Evolutionary conservation across 2,113 vertebrate species (phyloP).

Genomic region (Triplophysa siluroides): DNA sequence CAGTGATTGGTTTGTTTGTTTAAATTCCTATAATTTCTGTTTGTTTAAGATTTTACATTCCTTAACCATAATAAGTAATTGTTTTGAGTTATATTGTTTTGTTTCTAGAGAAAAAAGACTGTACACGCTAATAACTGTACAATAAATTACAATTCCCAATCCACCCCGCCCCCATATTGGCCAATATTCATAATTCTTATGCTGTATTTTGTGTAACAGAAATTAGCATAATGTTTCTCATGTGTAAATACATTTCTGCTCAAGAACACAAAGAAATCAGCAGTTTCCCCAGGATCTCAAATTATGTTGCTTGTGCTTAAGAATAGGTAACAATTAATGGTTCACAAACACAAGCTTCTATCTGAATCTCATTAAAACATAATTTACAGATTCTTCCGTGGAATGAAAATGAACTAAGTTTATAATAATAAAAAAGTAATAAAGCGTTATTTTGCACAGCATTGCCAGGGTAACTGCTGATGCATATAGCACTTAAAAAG

Average conservation of each 20-base stretch:
- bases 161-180: not conserved
- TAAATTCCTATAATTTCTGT: not conserved
- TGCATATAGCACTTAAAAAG: not conserved
- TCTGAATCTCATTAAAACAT: not conserved
- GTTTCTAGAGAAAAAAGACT: not conserved
- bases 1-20: not conserved
- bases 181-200: not conserved
- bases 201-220: not conserved
- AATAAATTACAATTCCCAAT: not conserved
- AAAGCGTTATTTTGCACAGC: not conserved
- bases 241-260: not conserved
- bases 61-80: not conserved
- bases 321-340: not conserved
- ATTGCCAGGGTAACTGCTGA: not conserved
- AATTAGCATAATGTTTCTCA: not conserved
- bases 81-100: not conserved
- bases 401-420: too few relatives aligned
- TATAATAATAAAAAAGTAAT: too few relatives aligned
- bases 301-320: constrained; percentile 6
- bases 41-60: not conserved
- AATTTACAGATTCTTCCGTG: not conserved
- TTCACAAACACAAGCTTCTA: not conserved
- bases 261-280: not conserved
- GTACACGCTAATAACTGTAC: not conserved
- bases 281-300: not conserved